Evolutionary conservation across 2,888 invertebrate genomes (phyloP).

Genomic region (Eilema caniola): DNA sequence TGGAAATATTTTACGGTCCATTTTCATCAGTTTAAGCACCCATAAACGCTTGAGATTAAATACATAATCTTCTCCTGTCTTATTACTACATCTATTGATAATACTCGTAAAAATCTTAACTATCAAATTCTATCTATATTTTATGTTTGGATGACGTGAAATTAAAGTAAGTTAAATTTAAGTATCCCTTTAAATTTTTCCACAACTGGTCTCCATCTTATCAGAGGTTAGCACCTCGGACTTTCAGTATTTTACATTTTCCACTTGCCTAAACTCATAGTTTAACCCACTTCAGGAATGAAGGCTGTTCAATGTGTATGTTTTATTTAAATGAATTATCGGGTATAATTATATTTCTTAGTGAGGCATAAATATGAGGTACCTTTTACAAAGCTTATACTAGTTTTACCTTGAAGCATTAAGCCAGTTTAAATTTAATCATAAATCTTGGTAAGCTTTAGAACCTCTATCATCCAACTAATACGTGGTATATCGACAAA

Average conservation of each 20-base stretch:
- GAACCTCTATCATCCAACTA: neutral
- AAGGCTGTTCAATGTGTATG: too few relatives aligned
- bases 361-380: too few relatives aligned
- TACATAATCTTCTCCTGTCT: constrained; percentile 26
- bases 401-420: neutral
- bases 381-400: neutral
- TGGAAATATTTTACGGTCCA: constrained; percentile 22
- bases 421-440: neutral
- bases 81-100: constrained; percentile 25
- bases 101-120: constrained; percentile 18
- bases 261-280: too few relatives aligned
- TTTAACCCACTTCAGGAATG: too few relatives aligned
- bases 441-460: neutral
- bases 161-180: neutral
- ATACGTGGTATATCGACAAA: neutral
- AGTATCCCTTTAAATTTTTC: too few relatives aligned
- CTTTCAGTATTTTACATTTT: too few relatives aligned
- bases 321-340: too few relatives aligned
- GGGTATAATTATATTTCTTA: too few relatives aligned
- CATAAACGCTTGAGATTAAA: constrained; percentile 21
- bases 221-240: too few relatives aligned
- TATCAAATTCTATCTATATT: neutral
- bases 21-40: constrained; percentile 27
- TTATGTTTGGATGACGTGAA: neutral
- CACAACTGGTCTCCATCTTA: too few relatives aligned